Evolutionary conservation across 2,888 invertebrate genomes (phyloP), one percentile per base, ranked within the genome.

Genomic region (Limnephilus lunatus): DNA sequence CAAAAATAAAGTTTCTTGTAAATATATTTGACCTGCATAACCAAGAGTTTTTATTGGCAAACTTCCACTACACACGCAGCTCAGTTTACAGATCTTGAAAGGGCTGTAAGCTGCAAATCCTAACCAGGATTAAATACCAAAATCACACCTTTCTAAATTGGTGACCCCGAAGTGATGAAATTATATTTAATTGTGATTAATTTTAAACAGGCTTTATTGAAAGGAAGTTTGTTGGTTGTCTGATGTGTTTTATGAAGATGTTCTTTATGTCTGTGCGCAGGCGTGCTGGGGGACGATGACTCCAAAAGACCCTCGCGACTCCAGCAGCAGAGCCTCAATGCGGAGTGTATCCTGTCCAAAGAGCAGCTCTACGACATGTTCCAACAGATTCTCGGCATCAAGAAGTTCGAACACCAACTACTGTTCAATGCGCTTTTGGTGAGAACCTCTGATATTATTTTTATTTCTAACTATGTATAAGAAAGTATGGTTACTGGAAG

Each of bases 281-380:
- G 96, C 95, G 97, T 97, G 94, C 96, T 97, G 92, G 98, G 98
- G 53, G 98, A 99, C 94, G 98, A 98, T 94, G 98, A 98, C 94
- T 97, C 97, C 25, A 98, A 98, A 95, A 96, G 98, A 94, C 98
- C 98, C 90, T 97, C 98, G 80, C 96, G 98, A 94, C 98, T 98
- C 95, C 98, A 98, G 95, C 98, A 98, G 95, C 98, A 98, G 96
- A 98, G 97, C 94, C 96, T 98, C 94, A 99, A 98, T 96, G 99
- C 98, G 90, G 99, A 99, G 95, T 97, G 98, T 94, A 99, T 99
- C 95, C 97, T 99, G 94, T 99, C 99, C 94, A 99, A 99, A 96
- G 99, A 99, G 95, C 99, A 99, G 95, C 97, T 99, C 19, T 99
- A 99, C 96, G 99, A 99, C 95, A 99, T 99, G 99, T 99, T 99